phyloP scores from a whole-genome alignment of 2,113 vertebrate species.

The Neogale vison region DNA sequence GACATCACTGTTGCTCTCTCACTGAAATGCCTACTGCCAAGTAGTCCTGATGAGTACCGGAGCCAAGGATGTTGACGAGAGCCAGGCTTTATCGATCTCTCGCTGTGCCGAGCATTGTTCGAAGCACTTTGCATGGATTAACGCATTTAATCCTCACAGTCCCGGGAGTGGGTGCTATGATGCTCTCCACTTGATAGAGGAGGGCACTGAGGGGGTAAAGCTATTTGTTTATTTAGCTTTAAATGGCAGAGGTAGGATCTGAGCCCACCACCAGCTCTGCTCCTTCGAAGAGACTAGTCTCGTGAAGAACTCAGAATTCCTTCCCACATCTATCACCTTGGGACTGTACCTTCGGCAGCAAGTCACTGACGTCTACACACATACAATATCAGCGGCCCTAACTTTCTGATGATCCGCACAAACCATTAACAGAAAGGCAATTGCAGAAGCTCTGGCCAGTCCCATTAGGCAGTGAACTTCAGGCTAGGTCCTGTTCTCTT shows the following conservation, averaged over 20 bases:
- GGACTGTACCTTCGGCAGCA: not conserved
- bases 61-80: too few species aligned
- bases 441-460: not conserved
- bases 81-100: not conserved
- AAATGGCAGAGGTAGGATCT: not conserved
- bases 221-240: not conserved
- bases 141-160: not conserved
- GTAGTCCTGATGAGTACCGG: not conserved
- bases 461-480: not conserved
- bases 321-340: not conserved
- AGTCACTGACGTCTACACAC: not conserved
- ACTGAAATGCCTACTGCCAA: not conserved
- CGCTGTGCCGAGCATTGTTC: not conserved
- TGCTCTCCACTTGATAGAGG: not conserved
- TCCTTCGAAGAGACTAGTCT: not conserved
- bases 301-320: not conserved
- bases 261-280: not conserved
- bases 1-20: not conserved
- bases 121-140: constrained; percentile 8
- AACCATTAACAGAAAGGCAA: not conserved
- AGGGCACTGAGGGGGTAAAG: not conserved
- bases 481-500: not conserved
- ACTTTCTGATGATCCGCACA: not conserved
- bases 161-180: not conserved
- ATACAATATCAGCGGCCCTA: not conserved